These are phyloP conservation scores for Balanococcus diminutus DNA, from an alignment of 2,888 invertebrate genomes.

Conservation along the genomic window DNA sequence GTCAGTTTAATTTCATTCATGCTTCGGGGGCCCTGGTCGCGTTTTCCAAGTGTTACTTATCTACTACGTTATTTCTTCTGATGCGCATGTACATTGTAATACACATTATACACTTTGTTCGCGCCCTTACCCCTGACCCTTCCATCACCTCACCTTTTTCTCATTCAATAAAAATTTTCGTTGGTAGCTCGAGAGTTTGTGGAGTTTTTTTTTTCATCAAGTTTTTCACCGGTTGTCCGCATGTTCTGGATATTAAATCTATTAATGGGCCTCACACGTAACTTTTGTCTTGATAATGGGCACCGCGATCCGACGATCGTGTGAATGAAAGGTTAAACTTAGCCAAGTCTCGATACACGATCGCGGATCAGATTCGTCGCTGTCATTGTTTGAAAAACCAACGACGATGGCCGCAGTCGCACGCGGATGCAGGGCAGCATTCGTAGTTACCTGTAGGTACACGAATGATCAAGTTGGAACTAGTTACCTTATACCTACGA, in stretches of 20 bases:
- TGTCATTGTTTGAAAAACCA: not conserved
- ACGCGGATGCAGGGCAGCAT: not conserved
- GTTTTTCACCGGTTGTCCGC: not conserved
- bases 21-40: slow-evolving; percentile 32
- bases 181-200: not conserved
- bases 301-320: not conserved
- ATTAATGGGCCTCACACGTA: slow-evolving; percentile 42
- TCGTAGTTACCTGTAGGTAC: not conserved
- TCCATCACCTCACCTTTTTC: not conserved
- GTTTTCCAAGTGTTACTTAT: not conserved
- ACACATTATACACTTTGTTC: not conserved
- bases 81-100: not conserved
- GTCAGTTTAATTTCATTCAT: slow-evolving; percentile 44
- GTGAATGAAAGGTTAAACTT: slow-evolving; percentile 16
- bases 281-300: slow-evolving; percentile 28
- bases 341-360: too few relatives aligned
- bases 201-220: not conserved
- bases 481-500: not conserved
- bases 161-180: slow-evolving; percentile 29
- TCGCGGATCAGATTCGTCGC: not conserved
- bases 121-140: not conserved
- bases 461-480: not conserved
- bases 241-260: slow-evolving; percentile 14
- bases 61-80: not conserved
- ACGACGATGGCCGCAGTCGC: not conserved